Evolutionary conservation across 2,888 invertebrate genomes (phyloP), one percentile per base, ranked within the genome.

Genomic region (Rutpela maculata): DNA sequence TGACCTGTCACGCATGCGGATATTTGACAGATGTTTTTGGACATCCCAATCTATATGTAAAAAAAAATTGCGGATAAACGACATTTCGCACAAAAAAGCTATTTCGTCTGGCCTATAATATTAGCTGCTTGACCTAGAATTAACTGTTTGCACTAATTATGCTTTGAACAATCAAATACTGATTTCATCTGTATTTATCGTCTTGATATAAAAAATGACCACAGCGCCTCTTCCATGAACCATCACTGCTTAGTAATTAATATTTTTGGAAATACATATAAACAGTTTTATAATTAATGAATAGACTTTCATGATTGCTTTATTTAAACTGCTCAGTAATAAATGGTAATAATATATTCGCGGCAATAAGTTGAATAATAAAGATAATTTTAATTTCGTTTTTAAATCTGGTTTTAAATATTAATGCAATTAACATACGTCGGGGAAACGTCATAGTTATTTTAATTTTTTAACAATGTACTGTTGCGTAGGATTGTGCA

Each of bases 381-480:
- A 50, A 15, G 50, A n/a, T 50, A 50, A n/a, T 4, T 50, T n/a
- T 50, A 50, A 15, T 50, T 50, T 50, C 50, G 15, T 15, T n/a
- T 50, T 7, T 50, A 50, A n/a, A n/a, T n/a, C 15, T 17, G 5
- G 1, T 43, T 15, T 43, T 15, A 43, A 43, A 43, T 43, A 7
- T 15, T 50, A 50, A 50, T 50, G n/a, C 15, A 50, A 50, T 50
- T 50, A 50, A n/a, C 50, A 50, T 50, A n/a, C 50, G n/a, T 50
- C n/a, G n/a, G 0, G 43, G n/a, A 50, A 50, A 50, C 50, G 50
- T 50, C 50, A 50, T 12, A 50, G 50, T 50, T 50, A 50, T 50
- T 50, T 50, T 50, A 50, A 50, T n/a, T 50, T 50, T 50, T 50
- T 50, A 50, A 50, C 50, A 50, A 50, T 43, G 12, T 43, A 43